These are phyloP conservation scores for Paramisgurnus dabryanus DNA, from an alignment of 2,113 vertebrate genomes.

Conservation along the genomic window DNA sequence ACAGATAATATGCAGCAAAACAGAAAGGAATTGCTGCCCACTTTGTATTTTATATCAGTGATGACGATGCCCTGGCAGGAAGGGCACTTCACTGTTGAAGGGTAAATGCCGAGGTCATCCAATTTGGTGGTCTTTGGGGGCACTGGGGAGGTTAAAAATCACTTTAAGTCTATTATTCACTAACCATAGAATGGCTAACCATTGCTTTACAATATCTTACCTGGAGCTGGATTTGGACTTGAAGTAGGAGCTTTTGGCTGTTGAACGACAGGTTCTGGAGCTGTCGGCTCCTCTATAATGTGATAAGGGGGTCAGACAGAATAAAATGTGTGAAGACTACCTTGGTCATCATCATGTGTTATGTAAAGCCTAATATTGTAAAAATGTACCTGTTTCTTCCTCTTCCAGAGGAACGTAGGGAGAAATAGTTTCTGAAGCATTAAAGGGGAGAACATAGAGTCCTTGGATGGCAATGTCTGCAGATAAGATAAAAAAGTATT, in stretches of 20 bases:
- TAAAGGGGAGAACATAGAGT: slow-evolving; percentile 9
- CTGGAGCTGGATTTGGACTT: neutral
- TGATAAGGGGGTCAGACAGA: neutral
- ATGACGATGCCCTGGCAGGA: slow-evolving; percentile 56
- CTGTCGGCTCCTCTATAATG: neutral
- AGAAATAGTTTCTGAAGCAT: neutral
- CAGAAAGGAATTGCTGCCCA: slow-evolving; percentile 47
- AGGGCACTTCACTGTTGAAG: slow-evolving; percentile 57
- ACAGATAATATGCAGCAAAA: slow-evolving; percentile 51
- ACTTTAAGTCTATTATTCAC: neutral
- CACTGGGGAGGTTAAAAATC: neutral
- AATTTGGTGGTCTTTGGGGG: slow-evolving; percentile 3
- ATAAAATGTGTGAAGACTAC: neutral
- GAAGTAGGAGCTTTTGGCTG: neutral
- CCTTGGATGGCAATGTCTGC: neutral
- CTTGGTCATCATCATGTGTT: neutral
- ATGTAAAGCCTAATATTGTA: neutral
- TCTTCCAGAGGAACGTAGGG: neutral
- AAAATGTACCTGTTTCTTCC: neutral
- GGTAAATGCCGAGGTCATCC: slow-evolving; percentile 8
- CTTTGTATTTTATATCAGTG: slow-evolving; percentile 52
- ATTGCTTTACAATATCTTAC: neutral
- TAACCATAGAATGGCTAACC: neutral
- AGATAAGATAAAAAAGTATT: neutral
- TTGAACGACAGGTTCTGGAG: neutral